Evolutionary conservation across 2,888 invertebrate species (phyloP).

Genomic region (Loripinus fragilis): DNA sequence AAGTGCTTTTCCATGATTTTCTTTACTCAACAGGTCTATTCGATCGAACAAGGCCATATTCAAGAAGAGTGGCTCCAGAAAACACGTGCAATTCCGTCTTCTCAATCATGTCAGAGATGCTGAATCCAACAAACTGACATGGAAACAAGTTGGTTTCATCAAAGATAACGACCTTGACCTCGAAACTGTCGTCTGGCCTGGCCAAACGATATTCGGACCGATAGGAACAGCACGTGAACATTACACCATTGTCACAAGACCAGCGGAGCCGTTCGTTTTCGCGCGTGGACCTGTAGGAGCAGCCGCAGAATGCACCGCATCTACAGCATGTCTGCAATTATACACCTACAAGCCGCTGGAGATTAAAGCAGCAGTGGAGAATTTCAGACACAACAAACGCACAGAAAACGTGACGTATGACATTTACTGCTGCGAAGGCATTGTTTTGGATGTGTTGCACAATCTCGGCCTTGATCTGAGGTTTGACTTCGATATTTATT

Average conservation of each 20-base stretch:
- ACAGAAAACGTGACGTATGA: constrained; percentile 66
- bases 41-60: constrained; percentile 36
- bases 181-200: constrained; percentile 95
- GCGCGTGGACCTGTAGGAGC: constrained; percentile 88
- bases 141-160: constrained; percentile 75
- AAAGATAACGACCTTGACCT: constrained; percentile 84
- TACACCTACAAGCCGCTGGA: constrained; percentile 62
- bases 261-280: constrained; percentile 96
- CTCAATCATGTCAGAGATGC: constrained; percentile 59
- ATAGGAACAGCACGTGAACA: constrained; percentile 85
- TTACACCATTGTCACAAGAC: constrained; percentile 94
- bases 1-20: too few species aligned
- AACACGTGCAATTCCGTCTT: constrained; percentile 61
- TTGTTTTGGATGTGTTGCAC: constrained; percentile 93
- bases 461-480: constrained; percentile 92
- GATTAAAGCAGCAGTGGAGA: constrained; percentile 47
- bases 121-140: constrained; percentile 29
- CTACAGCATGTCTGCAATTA: constrained; percentile 85
- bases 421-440: constrained; percentile 90
- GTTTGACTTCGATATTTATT: constrained; percentile 94
- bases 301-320: constrained; percentile 67
- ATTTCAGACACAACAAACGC: constrained; percentile 70
- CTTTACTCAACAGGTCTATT: constrained; percentile 35
- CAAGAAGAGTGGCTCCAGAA: constrained; percentile 33
- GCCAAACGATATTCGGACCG: constrained; percentile 90